Evolutionary conservation across 2,888 invertebrate genomes (phyloP).

Genomic region (Octodonta nipae): DNA sequence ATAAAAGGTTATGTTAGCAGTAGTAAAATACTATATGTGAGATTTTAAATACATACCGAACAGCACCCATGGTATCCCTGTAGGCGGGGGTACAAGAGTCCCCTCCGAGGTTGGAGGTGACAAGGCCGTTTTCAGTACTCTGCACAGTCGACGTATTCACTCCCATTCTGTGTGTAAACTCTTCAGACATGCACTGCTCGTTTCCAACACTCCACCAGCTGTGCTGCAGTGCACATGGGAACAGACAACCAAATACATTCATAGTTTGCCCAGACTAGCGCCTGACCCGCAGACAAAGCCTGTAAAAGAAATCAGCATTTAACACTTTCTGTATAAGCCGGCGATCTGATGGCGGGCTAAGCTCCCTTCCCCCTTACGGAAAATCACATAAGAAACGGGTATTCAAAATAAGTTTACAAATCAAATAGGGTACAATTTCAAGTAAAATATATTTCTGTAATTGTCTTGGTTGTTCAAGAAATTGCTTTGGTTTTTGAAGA

Average conservation of each 20-base stretch:
- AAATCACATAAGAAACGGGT: too few species aligned
- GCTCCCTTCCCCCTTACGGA: too few species aligned
- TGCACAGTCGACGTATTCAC: constrained; percentile 33
- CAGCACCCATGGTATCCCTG: constrained; percentile 31
- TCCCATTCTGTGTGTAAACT: constrained; percentile 35
- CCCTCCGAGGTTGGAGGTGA: constrained; percentile 17
- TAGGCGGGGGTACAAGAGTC: constrained; percentile 27
- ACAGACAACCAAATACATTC: constrained; percentile 45
- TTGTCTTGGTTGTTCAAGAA: too few species aligned
- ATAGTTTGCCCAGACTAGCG: constrained; percentile 45
- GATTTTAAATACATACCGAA: constrained; percentile 25
- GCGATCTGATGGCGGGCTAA: too few species aligned
- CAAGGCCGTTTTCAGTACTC: constrained; percentile 23
- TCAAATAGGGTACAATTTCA: too few species aligned
- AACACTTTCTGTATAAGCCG: too few species aligned
- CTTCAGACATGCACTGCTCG: constrained; percentile 34
- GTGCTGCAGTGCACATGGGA: constrained; percentile 46
- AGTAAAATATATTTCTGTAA: too few species aligned
- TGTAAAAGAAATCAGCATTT: constrained; percentile 12
- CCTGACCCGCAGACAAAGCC: constrained; percentile 36
- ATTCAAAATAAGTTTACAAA: too few species aligned
- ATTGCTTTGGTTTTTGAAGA: too few species aligned
- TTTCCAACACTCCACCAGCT: constrained; percentile 36
- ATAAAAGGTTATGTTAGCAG: too few species aligned
- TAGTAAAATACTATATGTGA: too few species aligned